phyloP scores from a whole-genome alignment of 2,113 vertebrate genomes.

The Spheniscus mendiculus region DNA sequence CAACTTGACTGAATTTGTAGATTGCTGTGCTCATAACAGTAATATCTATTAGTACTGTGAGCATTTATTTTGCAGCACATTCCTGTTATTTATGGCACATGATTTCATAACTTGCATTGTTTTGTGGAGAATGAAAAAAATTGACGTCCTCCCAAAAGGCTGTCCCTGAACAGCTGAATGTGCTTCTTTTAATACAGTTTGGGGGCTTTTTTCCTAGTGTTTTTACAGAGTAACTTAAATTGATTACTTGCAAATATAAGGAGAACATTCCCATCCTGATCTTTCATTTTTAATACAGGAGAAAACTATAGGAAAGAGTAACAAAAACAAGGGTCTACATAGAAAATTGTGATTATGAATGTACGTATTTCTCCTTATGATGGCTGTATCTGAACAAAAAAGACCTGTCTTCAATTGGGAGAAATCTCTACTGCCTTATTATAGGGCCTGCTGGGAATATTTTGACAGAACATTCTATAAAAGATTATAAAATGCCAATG shows the following conservation, averaged over 20 bases:
- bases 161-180: background rate
- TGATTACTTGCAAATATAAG: background rate
- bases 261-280: background rate
- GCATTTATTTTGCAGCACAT: background rate
- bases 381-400: conserved; percentile 24
- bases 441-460: conserved; percentile 43
- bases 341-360: background rate
- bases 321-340: background rate
- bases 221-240: background rate
- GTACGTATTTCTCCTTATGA: conserved; percentile 1
- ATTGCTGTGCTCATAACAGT: background rate
- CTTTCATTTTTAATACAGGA: background rate
- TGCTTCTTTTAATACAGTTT: background rate
- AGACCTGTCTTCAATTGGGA: background rate
- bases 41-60: background rate
- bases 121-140: background rate
- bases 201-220: background rate
- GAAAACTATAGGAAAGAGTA: background rate
- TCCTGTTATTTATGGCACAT: background rate
- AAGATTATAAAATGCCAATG: conserved; percentile 33
- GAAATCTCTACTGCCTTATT: conserved; percentile 39
- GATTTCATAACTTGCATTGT: background rate
- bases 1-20: background rate
- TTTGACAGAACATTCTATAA: conserved; percentile 56
- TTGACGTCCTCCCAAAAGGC: background rate